phyloP scores from a whole-genome alignment of 1,140 invertebrate species.

The Drosophila ironensis region DNA sequence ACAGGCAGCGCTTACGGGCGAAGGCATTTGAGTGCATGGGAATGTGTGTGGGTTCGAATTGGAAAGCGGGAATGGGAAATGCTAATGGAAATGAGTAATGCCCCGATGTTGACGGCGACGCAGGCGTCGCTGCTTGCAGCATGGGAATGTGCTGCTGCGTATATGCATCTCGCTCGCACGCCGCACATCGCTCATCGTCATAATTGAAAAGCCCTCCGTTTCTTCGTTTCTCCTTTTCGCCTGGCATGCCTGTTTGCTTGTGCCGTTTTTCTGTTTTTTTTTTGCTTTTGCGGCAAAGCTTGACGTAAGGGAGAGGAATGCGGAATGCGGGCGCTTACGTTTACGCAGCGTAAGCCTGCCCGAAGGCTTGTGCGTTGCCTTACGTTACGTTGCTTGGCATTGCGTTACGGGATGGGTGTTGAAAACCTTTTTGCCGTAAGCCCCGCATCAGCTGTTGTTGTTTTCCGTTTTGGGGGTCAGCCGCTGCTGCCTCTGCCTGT shows the following conservation, averaged over 20 bases:
- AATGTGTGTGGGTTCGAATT: slow-evolving; percentile 65
- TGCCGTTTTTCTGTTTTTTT: too few relatives aligned
- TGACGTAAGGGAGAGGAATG: too few relatives aligned
- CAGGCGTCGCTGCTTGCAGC: slow-evolving; percentile 37
- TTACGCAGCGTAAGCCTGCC: background rate
- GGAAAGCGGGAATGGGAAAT: slow-evolving; percentile 39
- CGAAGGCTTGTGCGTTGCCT: background rate
- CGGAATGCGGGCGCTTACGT: slow-evolving; percentile 58
- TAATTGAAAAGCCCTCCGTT: slow-evolving; percentile 44
- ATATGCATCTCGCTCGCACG: slow-evolving; percentile 52
- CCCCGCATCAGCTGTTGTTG: slow-evolving; percentile 64
- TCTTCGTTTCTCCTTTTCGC: slow-evolving; percentile 50
- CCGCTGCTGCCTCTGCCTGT: background rate
- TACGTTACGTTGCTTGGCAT: background rate
- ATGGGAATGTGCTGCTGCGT: slow-evolving; percentile 52
- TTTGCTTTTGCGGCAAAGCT: slow-evolving; percentile 24
- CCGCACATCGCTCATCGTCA: slow-evolving; percentile 42
- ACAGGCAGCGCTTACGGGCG: background rate
- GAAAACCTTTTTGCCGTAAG: slow-evolving; percentile 65
- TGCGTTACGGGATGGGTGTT: slow-evolving; percentile 48
- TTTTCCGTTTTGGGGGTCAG: slow-evolving; percentile 28
- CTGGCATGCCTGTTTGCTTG: too few relatives aligned
- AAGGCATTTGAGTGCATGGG: slow-evolving; percentile 53
- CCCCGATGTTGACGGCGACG: slow-evolving; percentile 11
- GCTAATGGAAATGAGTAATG: slow-evolving; percentile 61